phyloP scores from a whole-genome alignment of 2,888 invertebrate species.

The Dolichomitus sp. region DNA sequence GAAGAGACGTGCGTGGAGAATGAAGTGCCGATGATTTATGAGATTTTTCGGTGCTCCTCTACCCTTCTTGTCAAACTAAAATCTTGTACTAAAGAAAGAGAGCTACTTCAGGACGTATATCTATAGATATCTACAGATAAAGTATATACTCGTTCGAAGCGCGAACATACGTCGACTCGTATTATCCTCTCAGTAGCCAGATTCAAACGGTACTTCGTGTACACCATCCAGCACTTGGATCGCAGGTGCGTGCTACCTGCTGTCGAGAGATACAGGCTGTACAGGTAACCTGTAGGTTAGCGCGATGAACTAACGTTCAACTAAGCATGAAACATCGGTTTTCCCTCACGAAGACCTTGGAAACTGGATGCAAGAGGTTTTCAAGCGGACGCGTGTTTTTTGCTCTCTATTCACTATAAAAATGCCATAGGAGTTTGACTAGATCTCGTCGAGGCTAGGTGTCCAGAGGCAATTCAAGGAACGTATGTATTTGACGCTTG shows the following conservation, averaged over 20 bases:
- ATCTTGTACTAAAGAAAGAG: slow-evolving; percentile 30
- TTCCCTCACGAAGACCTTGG: slow-evolving; percentile 6
- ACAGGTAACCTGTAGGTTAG: slow-evolving; percentile 49
- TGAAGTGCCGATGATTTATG: slow-evolving; percentile 36
- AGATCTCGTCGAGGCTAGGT: background rate
- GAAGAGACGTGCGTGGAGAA: slow-evolving; percentile 33
- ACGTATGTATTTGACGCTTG: slow-evolving; percentile 26
- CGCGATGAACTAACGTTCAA: slow-evolving; percentile 46
- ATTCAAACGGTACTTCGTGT: slow-evolving; percentile 72
- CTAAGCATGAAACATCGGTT: slow-evolving; percentile 46
- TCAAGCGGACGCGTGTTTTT: slow-evolving; percentile 31
- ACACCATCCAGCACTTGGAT: slow-evolving; percentile 58
- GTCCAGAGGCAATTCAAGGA: slow-evolving; percentile 30
- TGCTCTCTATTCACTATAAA: slow-evolving; percentile 24
- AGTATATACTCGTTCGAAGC: slow-evolving; percentile 31
- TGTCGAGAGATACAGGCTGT: slow-evolving; percentile 26
- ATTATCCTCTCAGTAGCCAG: slow-evolving; percentile 59
- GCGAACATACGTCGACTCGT: slow-evolving; percentile 30
- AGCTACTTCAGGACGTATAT: slow-evolving; percentile 12
- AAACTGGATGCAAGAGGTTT: slow-evolving; percentile 37
- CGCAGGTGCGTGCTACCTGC: slow-evolving; percentile 67
- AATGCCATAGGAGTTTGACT: slow-evolving; percentile 29
- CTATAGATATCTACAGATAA: slow-evolving; percentile 16
- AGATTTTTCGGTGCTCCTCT: slow-evolving; percentile 40
- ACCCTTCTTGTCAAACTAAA: slow-evolving; percentile 17